Evolutionary conservation across 2,797 vertebrate genomes (phyloP).

Genomic region (Alcedo atthis): DNA sequence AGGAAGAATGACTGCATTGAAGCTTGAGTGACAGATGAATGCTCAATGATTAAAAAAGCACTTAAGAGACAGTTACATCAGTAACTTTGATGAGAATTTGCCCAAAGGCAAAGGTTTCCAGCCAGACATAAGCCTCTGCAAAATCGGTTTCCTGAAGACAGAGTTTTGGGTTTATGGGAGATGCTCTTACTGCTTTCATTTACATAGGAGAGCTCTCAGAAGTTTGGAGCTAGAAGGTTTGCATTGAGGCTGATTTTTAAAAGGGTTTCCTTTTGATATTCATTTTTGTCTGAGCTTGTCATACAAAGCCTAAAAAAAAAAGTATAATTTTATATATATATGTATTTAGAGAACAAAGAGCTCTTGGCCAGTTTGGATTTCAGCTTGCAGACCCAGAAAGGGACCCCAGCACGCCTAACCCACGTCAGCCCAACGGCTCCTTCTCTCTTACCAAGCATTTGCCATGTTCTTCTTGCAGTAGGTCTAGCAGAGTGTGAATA

Average conservation of each 20-base stretch:
- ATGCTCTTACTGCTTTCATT: not conserved
- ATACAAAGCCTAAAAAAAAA: not conserved
- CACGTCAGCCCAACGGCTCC: not conserved
- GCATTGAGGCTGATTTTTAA: not conserved
- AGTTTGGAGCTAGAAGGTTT: not conserved
- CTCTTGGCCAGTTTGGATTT: not conserved
- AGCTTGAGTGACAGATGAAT: conserved; percentile 69
- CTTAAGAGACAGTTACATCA: conserved; percentile 44
- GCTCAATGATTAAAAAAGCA: conserved; percentile 54
- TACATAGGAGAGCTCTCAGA: not conserved
- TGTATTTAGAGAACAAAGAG: not conserved
- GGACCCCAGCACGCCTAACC: not conserved
- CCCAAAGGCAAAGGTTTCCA: conserved; percentile 56
- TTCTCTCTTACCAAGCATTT: not conserved
- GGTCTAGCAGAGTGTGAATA: not conserved
- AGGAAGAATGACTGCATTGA: conserved; percentile 67
- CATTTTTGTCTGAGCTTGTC: not conserved
- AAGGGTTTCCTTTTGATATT: not conserved
- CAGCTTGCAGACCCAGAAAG: not conserved
- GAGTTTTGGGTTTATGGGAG: not conserved
- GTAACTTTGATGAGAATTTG: conserved; percentile 33
- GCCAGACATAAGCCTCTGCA: not conserved
- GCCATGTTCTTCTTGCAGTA: not conserved
- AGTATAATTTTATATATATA: not conserved
- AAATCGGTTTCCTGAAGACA: not conserved